These are phyloP conservation scores for Eupristina koningsbergeri DNA, from an alignment of 1,140 invertebrate genomes.

Conservation along the genomic window DNA sequence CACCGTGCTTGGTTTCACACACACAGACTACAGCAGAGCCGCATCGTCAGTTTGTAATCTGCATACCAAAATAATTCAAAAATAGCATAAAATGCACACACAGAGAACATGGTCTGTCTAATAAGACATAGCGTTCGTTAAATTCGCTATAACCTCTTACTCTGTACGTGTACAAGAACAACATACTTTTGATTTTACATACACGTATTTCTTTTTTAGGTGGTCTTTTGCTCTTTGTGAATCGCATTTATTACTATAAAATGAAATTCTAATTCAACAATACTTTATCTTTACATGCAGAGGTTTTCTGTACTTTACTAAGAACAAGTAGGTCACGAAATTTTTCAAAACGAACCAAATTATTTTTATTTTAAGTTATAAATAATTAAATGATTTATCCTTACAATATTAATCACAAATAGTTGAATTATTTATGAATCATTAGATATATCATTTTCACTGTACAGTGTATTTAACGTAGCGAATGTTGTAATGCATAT, in stretches of 20 bases:
- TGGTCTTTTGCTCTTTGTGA: not conserved
- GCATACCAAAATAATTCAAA: slow-evolving; percentile 46
- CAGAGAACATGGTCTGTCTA: not conserved
- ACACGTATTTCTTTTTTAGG: not conserved
- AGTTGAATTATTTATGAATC: no score
- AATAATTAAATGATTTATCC: no score
- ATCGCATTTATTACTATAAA: not conserved
- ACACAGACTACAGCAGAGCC: slow-evolving; percentile 48
- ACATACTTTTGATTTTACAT: no score
- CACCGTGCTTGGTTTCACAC: slow-evolving; percentile 26
- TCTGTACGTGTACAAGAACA: not conserved
- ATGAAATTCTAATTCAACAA: not conserved
- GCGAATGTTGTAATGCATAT: no score
- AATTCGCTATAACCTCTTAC: not conserved
- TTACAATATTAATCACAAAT: no score
- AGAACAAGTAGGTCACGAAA: not conserved
- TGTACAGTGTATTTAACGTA: no score
- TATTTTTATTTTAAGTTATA: no score
- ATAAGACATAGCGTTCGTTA: not conserved
- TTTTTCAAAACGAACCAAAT: not conserved
- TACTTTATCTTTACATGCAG: not conserved
- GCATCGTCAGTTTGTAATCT: slow-evolving; percentile 52
- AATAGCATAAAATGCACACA: slow-evolving; percentile 22
- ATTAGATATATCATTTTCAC: no score
- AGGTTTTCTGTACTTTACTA: not conserved